phyloP scores from a whole-genome alignment of 2,888 invertebrate species.

The Andricus quercusramuli region DNA sequence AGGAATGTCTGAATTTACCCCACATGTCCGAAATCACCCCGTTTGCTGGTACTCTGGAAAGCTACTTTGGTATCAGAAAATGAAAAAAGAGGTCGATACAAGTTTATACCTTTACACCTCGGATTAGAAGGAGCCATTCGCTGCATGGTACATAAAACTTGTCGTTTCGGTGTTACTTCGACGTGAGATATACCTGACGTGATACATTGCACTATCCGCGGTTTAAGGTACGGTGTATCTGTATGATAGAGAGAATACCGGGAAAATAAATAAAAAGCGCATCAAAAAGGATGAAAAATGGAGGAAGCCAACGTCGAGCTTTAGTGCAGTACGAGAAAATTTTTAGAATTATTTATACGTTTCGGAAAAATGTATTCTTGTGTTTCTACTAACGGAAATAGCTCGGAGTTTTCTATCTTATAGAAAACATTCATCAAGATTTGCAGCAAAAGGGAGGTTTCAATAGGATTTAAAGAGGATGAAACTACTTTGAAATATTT shows the following conservation, averaged over 20 bases:
- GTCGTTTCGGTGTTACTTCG: slow-evolving; percentile 12
- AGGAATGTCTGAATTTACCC: too few relatives aligned
- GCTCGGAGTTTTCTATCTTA: neutral
- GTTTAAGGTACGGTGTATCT: neutral
- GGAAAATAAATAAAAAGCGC: slow-evolving; percentile 9
- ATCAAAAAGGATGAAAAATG: slow-evolving; percentile 15
- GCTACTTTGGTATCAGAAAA: neutral
- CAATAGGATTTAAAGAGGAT: too few relatives aligned
- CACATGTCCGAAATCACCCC: too few relatives aligned
- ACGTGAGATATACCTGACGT: slow-evolving; percentile 11
- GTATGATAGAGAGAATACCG: slow-evolving; percentile 7
- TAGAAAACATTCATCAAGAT: neutral
- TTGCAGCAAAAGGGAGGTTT: too few relatives aligned
- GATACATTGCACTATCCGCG: slow-evolving; percentile 15
- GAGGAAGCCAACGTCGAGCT: neutral
- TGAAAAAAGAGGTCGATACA: neutral
- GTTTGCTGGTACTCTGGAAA: neutral
- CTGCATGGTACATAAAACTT: slow-evolving; percentile 8
- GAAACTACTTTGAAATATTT: too few relatives aligned
- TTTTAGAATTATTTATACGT: neutral
- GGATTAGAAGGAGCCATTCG: slow-evolving; percentile 11
- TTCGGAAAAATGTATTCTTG: neutral
- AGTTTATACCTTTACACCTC: neutral
- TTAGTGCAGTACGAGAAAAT: neutral
- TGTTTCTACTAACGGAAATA: neutral